Evolutionary conservation across 2,888 invertebrate genomes (phyloP).

Genomic region (Limnephilus rhombicus): DNA sequence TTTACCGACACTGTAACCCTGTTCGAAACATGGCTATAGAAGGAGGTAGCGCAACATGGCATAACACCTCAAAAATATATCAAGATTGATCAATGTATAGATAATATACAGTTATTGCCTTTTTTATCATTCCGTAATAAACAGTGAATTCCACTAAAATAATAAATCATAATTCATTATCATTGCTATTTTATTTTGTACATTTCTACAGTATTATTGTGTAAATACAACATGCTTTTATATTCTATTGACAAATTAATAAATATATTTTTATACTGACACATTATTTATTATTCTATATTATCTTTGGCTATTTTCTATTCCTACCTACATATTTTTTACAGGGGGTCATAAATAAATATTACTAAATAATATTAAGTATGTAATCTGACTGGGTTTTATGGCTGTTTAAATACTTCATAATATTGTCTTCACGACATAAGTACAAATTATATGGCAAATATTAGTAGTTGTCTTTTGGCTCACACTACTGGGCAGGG

Average conservation of each 20-base stretch:
- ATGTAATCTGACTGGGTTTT: not conserved
- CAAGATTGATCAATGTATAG: no score
- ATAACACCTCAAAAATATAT: no score
- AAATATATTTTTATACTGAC: not conserved
- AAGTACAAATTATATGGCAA: not conserved
- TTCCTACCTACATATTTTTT: not conserved
- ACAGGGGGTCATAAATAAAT: not conserved
- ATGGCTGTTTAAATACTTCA: not conserved
- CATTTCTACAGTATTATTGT: not conserved
- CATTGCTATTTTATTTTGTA: not conserved
- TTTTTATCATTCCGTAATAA: not conserved
- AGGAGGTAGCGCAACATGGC: no score
- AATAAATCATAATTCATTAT: not conserved
- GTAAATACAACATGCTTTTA: not conserved
- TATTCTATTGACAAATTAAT: not conserved
- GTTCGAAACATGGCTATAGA: no score
- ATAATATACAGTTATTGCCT: no score
- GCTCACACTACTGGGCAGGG: not conserved
- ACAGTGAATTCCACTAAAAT: not conserved
- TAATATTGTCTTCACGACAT: not conserved
- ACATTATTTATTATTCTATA: not conserved
- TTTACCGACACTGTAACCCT: no score
- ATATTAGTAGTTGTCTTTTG: not conserved
- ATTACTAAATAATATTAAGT: not conserved
- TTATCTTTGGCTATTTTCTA: not conserved